These are phyloP conservation scores for Aquatica leii DNA, from an alignment of 2,888 invertebrate species.

Conservation along the genomic window DNA sequence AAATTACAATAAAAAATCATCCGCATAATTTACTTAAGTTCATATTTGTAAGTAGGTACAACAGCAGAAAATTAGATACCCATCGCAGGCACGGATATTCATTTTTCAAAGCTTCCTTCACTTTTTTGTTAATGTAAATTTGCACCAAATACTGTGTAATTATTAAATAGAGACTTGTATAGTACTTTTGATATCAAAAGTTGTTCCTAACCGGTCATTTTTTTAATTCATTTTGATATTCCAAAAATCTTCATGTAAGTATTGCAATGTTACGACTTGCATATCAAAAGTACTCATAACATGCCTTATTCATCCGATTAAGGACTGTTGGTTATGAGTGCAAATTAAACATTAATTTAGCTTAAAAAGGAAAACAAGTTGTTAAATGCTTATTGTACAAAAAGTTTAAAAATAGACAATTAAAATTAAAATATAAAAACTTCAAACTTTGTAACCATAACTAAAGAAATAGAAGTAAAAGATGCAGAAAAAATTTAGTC, in stretches of 20 bases:
- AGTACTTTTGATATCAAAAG: slow-evolving; percentile 2
- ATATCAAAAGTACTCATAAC: slow-evolving; percentile 1
- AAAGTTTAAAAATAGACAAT: background rate
- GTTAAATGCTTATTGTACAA: slow-evolving; percentile 6
- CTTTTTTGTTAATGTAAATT: background rate
- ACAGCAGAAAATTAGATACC: slow-evolving; percentile 15
- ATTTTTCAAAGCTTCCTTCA: slow-evolving; percentile 4
- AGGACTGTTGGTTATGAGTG: slow-evolving; percentile 1
- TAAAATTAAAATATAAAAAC: background rate
- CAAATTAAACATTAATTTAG: background rate
- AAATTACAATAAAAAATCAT: slow-evolving; percentile 10
- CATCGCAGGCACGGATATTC: slow-evolving; percentile 30
- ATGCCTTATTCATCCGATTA: background rate
- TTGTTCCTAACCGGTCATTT: background rate
- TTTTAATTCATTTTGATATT: background rate
- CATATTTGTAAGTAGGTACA: slow-evolving; percentile 13
- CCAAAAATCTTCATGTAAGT: background rate
- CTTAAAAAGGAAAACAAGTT: slow-evolving; percentile 1
- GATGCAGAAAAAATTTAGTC: background rate
- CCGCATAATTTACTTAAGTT: background rate
- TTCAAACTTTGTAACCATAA: background rate
- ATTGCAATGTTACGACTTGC: background rate
- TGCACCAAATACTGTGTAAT: background rate
- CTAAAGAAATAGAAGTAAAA: background rate
- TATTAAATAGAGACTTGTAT: slow-evolving; percentile 3